Evolutionary conservation across 2,888 invertebrate species (phyloP), one percentile per base, ranked within the genome.

Genomic region (Homarus gammarus): DNA sequence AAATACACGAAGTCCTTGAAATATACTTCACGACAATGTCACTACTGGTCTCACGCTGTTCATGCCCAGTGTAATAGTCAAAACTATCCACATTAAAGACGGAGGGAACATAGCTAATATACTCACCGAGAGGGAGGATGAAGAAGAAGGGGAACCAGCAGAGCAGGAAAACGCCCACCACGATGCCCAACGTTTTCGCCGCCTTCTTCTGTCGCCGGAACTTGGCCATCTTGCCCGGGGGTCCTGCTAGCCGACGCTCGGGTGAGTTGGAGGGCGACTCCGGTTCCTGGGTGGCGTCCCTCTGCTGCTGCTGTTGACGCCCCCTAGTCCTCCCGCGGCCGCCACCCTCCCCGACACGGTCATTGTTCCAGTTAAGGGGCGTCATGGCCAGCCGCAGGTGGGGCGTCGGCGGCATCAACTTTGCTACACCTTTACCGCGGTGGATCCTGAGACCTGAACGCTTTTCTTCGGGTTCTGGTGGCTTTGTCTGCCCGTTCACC

Each of bases 61-160:
- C n/a, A n/a, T 73, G 73, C 73, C 73, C 56, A 36, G 15, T 5
- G 73, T 6, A 40, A 5, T 15, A 6, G 73, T 73, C 22, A 38
- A 15, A 56, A 18, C 70, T 22, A 36, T 38, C 70, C 68, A 68
- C 10, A 33, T 68, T 27, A n/a, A 44, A 10, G 44, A 73, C 36
- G 38, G 40, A 38, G 22, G 64, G 31, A 6, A 31, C 8, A 18
- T 2, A 5, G 10, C 2, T 8, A 18, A 31, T 18, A 27, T 49
- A 73, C 87, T 90, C 40, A 91, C 91, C 82, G 31, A 92, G 90
- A 18, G 92, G 91, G 0, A 91, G 83, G 92, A 99, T 97, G 94
- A 98, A 98, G 95, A 99, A 99, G 95, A 99, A 99, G 0, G 99
- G 99, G 92, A 98, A 97, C 99, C 99, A 99, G 94, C 99, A 99